Evolutionary conservation across 2,888 invertebrate genomes (phyloP).

Genomic region (Tetranychus piercei): DNA sequence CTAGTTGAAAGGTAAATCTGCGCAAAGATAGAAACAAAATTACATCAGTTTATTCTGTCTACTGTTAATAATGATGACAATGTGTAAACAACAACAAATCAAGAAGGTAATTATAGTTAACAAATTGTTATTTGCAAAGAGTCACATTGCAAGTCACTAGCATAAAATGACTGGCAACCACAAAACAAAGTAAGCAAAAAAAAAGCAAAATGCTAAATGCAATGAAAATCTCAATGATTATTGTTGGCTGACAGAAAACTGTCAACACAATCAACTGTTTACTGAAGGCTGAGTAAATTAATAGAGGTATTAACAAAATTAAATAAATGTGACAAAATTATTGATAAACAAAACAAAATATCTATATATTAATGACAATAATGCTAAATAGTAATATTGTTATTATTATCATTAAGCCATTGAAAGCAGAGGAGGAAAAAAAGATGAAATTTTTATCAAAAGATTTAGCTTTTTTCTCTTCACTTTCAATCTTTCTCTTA

Average conservation of each 20-base stretch:
- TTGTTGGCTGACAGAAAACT: too few species aligned
- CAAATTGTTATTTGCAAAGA: slow-evolving; percentile 31
- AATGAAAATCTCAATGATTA: too few species aligned
- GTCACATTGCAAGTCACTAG: slow-evolving; percentile 81
- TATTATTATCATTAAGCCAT: too few species aligned
- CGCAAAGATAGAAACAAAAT: background rate
- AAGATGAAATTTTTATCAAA: background rate
- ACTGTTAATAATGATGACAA: background rate
- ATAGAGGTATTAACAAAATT: too few species aligned
- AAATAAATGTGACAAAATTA: too few species aligned
- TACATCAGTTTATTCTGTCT: background rate
- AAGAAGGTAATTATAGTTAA: background rate
- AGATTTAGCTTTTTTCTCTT: background rate
- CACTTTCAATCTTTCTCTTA: background rate
- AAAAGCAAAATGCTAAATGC: too few species aligned
- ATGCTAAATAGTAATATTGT: too few species aligned
- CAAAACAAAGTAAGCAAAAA: slow-evolving; percentile 39
- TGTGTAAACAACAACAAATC: background rate
- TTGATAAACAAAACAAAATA: too few species aligned
- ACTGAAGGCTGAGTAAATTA: too few species aligned
- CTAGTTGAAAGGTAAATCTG: background rate
- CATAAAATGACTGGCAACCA: slow-evolving; percentile 96
- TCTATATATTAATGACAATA: too few species aligned
- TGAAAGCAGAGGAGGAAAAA: too few species aligned
- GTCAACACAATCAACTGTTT: too few species aligned